Conservation (phyloP, 2,113 vertebrate genomes). For the Peromyscus leucopus region DNA sequence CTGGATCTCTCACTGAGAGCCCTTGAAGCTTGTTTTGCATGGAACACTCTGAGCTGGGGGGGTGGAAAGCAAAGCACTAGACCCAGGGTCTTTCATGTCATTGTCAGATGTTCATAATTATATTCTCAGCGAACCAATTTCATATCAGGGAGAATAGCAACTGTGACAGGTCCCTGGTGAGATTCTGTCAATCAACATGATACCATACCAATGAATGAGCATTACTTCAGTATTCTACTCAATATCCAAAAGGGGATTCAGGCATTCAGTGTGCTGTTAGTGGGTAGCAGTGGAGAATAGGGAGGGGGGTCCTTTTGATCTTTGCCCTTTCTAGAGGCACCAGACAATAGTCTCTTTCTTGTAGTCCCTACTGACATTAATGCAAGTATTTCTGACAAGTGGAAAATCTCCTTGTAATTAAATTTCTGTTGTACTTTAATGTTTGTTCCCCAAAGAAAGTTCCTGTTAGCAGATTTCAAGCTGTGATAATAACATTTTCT, state of each 20-base stretch:
- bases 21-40: neutral
- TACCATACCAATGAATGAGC: neutral
- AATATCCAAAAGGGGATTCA: conserved; percentile 78
- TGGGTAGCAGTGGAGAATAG: neutral
- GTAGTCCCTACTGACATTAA: conserved; percentile 84
- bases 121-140: neutral
- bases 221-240: conserved; percentile 63
- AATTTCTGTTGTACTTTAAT: conserved; percentile 88
- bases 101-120: neutral
- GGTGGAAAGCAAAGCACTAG: neutral
- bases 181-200: conserved; percentile 46
- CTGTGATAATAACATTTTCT: conserved; percentile 89
- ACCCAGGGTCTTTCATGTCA: neutral
- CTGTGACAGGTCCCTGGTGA: conserved; percentile 34
- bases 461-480: conserved; percentile 87
- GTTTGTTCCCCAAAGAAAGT: conserved; percentile 84
- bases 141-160: neutral
- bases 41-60: neutral
- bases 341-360: conserved; percentile 86
- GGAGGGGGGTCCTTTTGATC: conserved; percentile 80
- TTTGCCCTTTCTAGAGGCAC: conserved; percentile 63
- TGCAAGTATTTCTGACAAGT: conserved; percentile 89
- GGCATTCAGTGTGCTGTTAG: conserved; percentile 74
- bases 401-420: conserved; percentile 89
- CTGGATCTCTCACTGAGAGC: neutral